Conservation (phyloP, 2,888 invertebrate genomes). For the Tetragnatha montana region DNA sequence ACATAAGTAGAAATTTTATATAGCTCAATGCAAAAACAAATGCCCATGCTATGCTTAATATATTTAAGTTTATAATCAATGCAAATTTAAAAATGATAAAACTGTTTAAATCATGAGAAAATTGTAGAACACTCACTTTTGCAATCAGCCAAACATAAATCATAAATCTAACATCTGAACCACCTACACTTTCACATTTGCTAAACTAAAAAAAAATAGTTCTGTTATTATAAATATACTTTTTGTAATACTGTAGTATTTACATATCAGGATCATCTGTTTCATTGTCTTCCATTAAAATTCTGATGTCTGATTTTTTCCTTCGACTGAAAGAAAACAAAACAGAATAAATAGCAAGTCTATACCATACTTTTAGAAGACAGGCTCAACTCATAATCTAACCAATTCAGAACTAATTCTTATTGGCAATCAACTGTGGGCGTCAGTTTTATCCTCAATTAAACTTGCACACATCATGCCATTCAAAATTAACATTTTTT, state of each 20-base stretch:
- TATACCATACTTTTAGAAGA: too few relatives aligned
- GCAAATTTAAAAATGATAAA: neutral
- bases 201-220: slow-evolving; percentile 9
- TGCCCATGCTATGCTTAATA: too few relatives aligned
- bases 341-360: neutral
- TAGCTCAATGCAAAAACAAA: too few relatives aligned
- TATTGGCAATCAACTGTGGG: too few relatives aligned
- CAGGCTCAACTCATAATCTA: too few relatives aligned
- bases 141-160: neutral
- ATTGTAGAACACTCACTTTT: neutral
- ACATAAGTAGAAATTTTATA: too few relatives aligned
- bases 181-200: neutral
- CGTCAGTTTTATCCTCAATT: too few relatives aligned
- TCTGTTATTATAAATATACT: slow-evolving; percentile 27
- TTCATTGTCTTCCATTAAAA: slow-evolving; percentile 69
- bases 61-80: too few relatives aligned
- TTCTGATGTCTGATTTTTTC: slow-evolving; percentile 70
- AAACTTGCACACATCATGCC: too few relatives aligned
- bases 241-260: slow-evolving; percentile 33
- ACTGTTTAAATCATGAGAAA: neutral
- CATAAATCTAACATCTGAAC: neutral
- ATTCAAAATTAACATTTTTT: too few relatives aligned
- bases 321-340: slow-evolving; percentile 46
- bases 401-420: too few relatives aligned
- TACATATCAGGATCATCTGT: slow-evolving; percentile 70